A percentile compares a stretch with the other conserved stretches of the same genome.
These are phyloP conservation scores for Promerops cafer DNA, from an alignment of 2,113 vertebrate genomes.

Conservation along the genomic window DNA sequence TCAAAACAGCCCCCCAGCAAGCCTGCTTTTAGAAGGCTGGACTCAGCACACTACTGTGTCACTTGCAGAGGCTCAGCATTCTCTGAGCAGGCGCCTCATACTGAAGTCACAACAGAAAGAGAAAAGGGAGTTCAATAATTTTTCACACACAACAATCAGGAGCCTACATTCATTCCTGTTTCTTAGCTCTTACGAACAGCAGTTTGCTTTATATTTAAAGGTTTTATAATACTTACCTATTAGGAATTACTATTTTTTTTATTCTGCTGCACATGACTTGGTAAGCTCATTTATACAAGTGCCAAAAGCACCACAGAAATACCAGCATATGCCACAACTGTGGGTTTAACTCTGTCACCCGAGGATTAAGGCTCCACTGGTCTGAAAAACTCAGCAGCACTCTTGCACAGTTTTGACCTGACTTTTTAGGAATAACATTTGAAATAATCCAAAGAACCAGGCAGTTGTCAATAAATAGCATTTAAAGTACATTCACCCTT, in stretches of 20 bases:
- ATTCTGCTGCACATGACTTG: neutral
- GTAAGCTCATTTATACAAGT: neutral
- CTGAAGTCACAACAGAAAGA: neutral
- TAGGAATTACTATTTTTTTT: neutral
- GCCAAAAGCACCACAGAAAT: neutral
- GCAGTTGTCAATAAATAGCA: neutral
- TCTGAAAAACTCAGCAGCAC: neutral
- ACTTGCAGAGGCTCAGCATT: neutral
- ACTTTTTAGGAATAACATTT: neutral
- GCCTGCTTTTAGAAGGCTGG: neutral
- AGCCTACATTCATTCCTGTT: neutral
- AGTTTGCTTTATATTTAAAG: neutral
- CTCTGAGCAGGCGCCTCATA: neutral
- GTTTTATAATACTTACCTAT: neutral
- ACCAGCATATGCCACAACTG: neutral
- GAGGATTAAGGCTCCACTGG: neutral
- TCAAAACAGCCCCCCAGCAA: neutral
- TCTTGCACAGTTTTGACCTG: neutral
- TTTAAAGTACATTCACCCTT: neutral
- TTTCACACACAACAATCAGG: neutral
- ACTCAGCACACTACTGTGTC: neutral
- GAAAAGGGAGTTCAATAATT: neutral
- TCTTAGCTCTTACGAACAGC: neutral
- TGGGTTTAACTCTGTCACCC: neutral
- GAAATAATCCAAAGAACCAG: neutral